These are phyloP conservation scores for Pampusana beccarii DNA, from an alignment of 2,113 vertebrate genomes.

Conservation along the genomic window DNA sequence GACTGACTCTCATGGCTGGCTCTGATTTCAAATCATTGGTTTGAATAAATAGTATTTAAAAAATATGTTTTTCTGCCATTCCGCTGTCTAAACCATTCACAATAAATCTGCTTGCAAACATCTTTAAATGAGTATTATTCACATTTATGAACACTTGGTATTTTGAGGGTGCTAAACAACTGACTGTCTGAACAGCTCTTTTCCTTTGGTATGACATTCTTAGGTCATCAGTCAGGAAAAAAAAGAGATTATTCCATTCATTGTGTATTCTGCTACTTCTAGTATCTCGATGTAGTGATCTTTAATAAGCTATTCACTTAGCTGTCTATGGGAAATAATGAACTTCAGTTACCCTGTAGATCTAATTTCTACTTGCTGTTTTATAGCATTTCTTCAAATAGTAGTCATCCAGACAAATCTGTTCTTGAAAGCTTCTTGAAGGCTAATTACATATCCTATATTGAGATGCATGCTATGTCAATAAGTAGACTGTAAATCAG, in stretches of 20 bases:
- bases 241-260: not conserved
- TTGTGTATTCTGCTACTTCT: not conserved
- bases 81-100: not conserved
- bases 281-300: not conserved
- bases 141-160: not conserved
- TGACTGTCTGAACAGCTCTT: not conserved
- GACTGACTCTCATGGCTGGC: not conserved
- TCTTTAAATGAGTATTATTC: not conserved
- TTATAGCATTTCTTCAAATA: not conserved
- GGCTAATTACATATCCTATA: not conserved
- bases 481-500: not conserved
- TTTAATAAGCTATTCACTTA: not conserved
- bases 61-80: not conserved
- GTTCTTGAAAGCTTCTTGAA: conserved; percentile 19
- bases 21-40: not conserved
- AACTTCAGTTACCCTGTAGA: not conserved
- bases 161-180: not conserved
- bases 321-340: not conserved
- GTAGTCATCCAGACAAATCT: not conserved
- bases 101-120: not conserved
- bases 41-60: not conserved
- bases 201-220: not conserved
- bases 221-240: not conserved
- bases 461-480: not conserved
- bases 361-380: not conserved